These are phyloP conservation scores for Mustelus asterias DNA, from an alignment of 2,113 vertebrate genomes.

Conservation along the genomic window DNA sequence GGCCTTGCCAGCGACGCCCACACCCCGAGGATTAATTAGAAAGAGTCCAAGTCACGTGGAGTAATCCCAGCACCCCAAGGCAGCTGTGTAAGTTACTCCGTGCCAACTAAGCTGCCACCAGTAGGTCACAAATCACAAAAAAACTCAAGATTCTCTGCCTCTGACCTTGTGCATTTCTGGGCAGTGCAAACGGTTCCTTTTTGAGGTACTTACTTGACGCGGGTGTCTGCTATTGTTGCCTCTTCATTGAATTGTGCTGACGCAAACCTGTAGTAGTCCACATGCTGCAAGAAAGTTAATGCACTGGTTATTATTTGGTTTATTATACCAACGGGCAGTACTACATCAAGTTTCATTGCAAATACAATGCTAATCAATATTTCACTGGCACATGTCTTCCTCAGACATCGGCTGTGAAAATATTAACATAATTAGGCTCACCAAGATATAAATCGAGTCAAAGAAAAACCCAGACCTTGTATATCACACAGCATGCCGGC, in stretches of 20 bases:
- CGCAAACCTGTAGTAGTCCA: conserved; percentile 75
- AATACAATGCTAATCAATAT: not conserved
- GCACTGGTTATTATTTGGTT: conserved; percentile 29
- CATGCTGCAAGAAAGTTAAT: conserved; percentile 61
- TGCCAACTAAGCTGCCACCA: not conserved
- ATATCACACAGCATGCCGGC: not conserved
- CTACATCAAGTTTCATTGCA: not conserved
- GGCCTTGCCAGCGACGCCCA: not conserved
- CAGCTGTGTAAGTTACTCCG: not conserved
- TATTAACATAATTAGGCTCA: not conserved
- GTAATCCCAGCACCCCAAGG: not conserved
- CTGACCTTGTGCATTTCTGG: not conserved
- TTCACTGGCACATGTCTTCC: not conserved
- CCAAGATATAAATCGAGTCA: not conserved
- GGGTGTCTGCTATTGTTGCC: conserved; percentile 65
- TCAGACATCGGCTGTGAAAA: not conserved
- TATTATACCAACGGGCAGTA: not conserved
- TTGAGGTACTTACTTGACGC: conserved; percentile 66
- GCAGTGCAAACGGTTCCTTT: not conserved
- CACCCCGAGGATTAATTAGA: not conserved
- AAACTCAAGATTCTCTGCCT: not conserved
- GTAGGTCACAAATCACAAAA: not conserved
- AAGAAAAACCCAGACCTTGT: not conserved
- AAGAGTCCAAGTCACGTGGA: not conserved
- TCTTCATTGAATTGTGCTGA: conserved; percentile 74